A percentile compares a stretch with the other conserved stretches of the same genome.
Evolutionary conservation across 2,888 invertebrate species (phyloP).

Genomic region (Drosophila affinis): DNA sequence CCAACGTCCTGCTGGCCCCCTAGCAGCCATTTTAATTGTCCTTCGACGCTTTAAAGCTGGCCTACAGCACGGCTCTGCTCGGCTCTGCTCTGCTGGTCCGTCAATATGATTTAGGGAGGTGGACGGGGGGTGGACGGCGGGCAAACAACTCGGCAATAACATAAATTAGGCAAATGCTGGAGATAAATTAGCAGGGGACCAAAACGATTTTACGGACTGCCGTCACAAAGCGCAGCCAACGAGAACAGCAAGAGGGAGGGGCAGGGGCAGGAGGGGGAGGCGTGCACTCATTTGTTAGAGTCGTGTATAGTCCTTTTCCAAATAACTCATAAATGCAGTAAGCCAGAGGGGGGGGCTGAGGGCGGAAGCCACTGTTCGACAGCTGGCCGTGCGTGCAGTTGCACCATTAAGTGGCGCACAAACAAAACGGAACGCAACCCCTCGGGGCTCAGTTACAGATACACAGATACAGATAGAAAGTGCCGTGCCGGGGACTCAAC

Average conservation of each 20-base stretch:
- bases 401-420: slow-evolving; percentile 56
- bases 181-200: slow-evolving; percentile 70
- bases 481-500: slow-evolving; percentile 7
- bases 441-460: slow-evolving; percentile 16
- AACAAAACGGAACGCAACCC: slow-evolving; percentile 41
- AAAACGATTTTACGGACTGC: slow-evolving; percentile 66
- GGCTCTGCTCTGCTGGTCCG: slow-evolving; percentile 29
- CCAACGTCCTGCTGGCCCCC: neutral
- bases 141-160: slow-evolving; percentile 52
- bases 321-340: slow-evolving; percentile 77
- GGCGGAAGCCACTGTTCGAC: slow-evolving; percentile 35
- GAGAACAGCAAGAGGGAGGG: slow-evolving; percentile 30
- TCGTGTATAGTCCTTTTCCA: slow-evolving; percentile 65
- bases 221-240: slow-evolving; percentile 61
- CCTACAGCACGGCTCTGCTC: neutral
- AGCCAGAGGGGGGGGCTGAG: neutral
- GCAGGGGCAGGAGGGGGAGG: neutral
- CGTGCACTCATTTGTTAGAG: slow-evolving; percentile 47
- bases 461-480: neutral
- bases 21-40: slow-evolving; percentile 33
- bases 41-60: slow-evolving; percentile 49
- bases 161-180: slow-evolving; percentile 77
- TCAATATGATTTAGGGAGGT: slow-evolving; percentile 62
- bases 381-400: slow-evolving; percentile 71
- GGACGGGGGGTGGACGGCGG: slow-evolving; percentile 8